Base-by-base conservation (phyloP, 2,797 vertebrate species). In the Cuniculus paca region DNA sequence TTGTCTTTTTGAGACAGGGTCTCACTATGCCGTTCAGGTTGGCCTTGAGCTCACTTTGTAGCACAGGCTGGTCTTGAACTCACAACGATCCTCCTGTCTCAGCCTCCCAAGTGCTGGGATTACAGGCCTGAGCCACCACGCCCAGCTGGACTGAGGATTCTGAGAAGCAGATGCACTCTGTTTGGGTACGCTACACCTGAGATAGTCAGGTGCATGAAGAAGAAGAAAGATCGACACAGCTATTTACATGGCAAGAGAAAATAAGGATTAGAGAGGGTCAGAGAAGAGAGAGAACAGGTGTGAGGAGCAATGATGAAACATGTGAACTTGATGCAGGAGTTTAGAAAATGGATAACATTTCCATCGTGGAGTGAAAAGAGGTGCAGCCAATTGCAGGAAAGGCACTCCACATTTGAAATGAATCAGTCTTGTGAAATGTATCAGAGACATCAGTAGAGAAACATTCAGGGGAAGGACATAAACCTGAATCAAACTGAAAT, bases 401-500 rank as follows among this genome's bases (percentile, higher is more conserved):
- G 42, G 39, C 9, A 10, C 36, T 1, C 36, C 24, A 2, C 5
- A 5, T 6, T 22, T 31, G 42, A 14, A 63, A 3, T 4, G 4
- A 14, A 22, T 39, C 50, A 63, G 50, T 4, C 17, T 82, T 9
- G 1, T n/a, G 1, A 22, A 8, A 34, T 52, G n/a, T 39, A 20
- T 52, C 74, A 78, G 72, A 20, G 4, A 52, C 48, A 70, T 56
- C 50, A 58, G 28, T 45, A 63, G 31, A 72, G 24, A 77, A 11
- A 61, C 26, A 0, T 48, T 45, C 88, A 16, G 26, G 26, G 16
- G 20, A 20, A 31, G 11, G 19, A 36, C n/a, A 7, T 74, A 93
- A 61, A 42, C 91, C 60, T 75, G 22, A 95, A 88, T 79, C 36
- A 28, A 26, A 36, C 26, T 74, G 5, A 78, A 88, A 52, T 65